These are phyloP conservation scores for Ornithorhynchus anatinus DNA, from an alignment of 2,113 vertebrate genomes.

Conservation along the genomic window DNA sequence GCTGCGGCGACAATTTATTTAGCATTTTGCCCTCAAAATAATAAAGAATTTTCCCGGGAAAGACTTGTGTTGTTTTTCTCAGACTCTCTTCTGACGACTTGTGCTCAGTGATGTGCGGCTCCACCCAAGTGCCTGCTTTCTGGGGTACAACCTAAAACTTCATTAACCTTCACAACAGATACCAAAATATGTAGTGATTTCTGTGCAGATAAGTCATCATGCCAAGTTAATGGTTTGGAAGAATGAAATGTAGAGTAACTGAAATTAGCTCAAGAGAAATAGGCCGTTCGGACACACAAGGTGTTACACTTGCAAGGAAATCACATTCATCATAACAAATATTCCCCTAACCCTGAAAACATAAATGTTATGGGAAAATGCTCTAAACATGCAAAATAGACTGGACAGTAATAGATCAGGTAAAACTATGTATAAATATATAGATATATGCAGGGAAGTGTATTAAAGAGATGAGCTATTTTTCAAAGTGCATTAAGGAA, in stretches of 20 bases:
- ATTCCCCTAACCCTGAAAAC: background rate
- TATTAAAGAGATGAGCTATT: too few relatives aligned
- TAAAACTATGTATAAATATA: too few relatives aligned
- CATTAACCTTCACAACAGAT: background rate
- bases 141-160: background rate
- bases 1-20: background rate
- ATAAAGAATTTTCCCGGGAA: background rate
- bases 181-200: background rate
- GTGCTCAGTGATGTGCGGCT: background rate
- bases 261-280: background rate
- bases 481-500: too few relatives aligned
- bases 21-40: background rate
- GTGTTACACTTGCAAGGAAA: background rate
- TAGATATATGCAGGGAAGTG: too few relatives aligned
- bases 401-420: too few relatives aligned
- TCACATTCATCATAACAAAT: background rate
- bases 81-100: background rate
- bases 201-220: background rate
- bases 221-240: background rate
- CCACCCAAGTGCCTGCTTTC: background rate
- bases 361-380: too few relatives aligned
- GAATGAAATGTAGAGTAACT: background rate
- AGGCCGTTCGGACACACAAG: background rate
- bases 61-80: background rate
- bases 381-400: too few relatives aligned